A percentile compares a stretch with the other conserved stretches of the same genome.
Conservation (phyloP, 1,140 invertebrate species). For the Drosophila virilis region DNA sequence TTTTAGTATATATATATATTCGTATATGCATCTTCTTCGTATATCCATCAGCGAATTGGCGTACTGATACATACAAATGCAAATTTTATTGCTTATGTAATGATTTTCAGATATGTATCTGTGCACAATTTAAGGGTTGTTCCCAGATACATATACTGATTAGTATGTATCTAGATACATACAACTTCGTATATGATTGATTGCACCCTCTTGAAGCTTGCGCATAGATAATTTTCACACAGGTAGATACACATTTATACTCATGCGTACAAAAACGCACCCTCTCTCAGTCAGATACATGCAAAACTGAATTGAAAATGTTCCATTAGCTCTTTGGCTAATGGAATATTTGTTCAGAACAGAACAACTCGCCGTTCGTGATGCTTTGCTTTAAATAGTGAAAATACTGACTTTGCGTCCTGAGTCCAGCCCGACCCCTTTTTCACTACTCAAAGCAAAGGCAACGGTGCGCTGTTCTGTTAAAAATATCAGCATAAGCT, state of each 20-base stretch:
- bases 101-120: too few relatives aligned
- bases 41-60: too few relatives aligned
- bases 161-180: too few relatives aligned
- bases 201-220: not conserved
- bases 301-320: not conserved
- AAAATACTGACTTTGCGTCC: conserved; percentile 6
- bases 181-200: not conserved
- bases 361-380: not conserved
- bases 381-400: conserved; percentile 28
- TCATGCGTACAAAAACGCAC: not conserved
- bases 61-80: too few relatives aligned
- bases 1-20: too few relatives aligned
- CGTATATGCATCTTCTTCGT: too few relatives aligned
- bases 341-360: not conserved
- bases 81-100: too few relatives aligned
- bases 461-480: conserved; percentile 4
- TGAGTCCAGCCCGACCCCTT: conserved; percentile 14
- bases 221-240: not conserved
- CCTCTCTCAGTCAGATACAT: not conserved
- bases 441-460: conserved; percentile 24
- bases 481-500: not conserved
- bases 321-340: not conserved
- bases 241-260: not conserved
- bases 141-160: not conserved
- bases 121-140: too few relatives aligned